Conservation (phyloP, 2,797 vertebrate genomes). For the Propithecus perrieri region DNA sequence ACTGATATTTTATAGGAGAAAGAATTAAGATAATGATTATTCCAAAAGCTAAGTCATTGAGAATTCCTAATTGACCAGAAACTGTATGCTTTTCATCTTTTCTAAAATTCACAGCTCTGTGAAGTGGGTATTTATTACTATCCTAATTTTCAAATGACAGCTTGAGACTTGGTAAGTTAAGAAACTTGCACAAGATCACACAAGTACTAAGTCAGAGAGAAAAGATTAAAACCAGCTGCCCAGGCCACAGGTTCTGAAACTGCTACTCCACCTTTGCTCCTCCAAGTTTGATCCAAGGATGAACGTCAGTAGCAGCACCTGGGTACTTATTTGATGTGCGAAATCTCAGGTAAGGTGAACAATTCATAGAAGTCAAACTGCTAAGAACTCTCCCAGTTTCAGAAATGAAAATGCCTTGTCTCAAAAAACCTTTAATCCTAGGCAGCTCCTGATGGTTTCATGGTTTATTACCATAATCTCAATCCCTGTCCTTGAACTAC, state of each 20-base stretch:
- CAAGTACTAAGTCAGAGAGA: not conserved
- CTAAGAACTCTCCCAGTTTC: not conserved
- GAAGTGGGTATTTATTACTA: not conserved
- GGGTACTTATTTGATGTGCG: fast-evolving
- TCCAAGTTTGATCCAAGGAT: not conserved
- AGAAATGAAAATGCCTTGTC: not conserved
- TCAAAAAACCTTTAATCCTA: not conserved
- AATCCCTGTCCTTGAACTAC: not conserved
- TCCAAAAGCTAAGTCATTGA: slow-evolving; percentile 9
- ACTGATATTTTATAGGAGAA: not conserved
- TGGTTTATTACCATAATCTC: not conserved
- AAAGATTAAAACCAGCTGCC: not conserved
- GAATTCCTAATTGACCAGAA: not conserved
- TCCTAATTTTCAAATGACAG: not conserved
- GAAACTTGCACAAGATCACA: not conserved
- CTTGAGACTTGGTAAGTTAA: not conserved
- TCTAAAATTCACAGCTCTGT: not conserved
- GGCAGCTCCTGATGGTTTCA: not conserved
- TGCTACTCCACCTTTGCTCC: fast-evolving
- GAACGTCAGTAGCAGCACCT: not conserved
- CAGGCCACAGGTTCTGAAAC: not conserved
- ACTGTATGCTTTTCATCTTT: not conserved
- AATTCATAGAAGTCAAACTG: not conserved
- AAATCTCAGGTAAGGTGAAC: not conserved
- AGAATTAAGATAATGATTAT: slow-evolving; percentile 13